Evolutionary conservation across 2,888 invertebrate species (phyloP).

Genomic region (Pseudoips prasinana): DNA sequence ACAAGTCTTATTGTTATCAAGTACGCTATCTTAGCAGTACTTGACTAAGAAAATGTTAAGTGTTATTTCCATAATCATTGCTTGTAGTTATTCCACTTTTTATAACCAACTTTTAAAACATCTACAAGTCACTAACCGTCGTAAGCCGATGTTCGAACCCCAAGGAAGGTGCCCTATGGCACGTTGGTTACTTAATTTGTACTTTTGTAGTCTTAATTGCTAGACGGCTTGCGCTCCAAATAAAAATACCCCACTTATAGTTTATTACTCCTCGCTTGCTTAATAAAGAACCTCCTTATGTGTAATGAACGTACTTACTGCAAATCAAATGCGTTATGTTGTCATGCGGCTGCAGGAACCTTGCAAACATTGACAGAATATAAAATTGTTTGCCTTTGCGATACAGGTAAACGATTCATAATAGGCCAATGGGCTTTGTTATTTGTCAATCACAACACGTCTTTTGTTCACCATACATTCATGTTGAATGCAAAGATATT

Average conservation of each 20-base stretch:
- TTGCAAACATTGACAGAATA: constrained; percentile 43
- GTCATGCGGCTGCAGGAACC: constrained; percentile 38
- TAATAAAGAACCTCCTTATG: constrained; percentile 30
- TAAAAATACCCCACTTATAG: constrained; percentile 28
- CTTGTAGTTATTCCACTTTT: too few relatives aligned
- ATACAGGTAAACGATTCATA: constrained; percentile 54
- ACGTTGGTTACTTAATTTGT: too few relatives aligned
- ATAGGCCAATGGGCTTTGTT: constrained; percentile 40
- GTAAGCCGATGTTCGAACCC: too few relatives aligned
- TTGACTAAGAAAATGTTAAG: constrained; percentile 48
- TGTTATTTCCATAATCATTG: constrained; percentile 14
- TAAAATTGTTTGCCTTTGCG: constrained; percentile 37
- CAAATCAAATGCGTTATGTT: constrained; percentile 38
- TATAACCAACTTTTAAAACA: too few relatives aligned
- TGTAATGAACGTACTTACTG: constrained; percentile 40
- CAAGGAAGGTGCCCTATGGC: too few relatives aligned
- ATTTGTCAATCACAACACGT: constrained; percentile 64
- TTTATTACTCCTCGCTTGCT: constrained; percentile 22
- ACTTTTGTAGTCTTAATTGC: too few relatives aligned
- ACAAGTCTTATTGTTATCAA: constrained; percentile 49
- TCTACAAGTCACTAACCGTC: too few relatives aligned
- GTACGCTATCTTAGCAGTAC: constrained; percentile 48
- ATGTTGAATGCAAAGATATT: constrained; percentile 47
- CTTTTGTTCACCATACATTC: constrained; percentile 38
- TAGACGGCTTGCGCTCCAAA: too few relatives aligned